Conservation (phyloP, 2,113 vertebrate genomes). For the Turnix velox region DNA sequence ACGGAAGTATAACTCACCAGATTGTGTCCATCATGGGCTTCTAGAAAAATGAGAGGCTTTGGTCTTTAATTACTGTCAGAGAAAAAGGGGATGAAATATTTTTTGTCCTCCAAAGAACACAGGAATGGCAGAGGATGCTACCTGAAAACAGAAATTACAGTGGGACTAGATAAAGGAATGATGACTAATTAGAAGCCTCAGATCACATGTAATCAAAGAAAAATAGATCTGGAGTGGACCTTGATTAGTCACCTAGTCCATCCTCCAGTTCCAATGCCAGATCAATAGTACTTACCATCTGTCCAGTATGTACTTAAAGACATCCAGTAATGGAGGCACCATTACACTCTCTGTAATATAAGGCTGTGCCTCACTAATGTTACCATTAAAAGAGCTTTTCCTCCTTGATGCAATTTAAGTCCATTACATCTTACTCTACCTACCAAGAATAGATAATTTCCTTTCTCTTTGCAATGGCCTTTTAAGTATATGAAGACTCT, state of each 20-base stretch:
- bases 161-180: background rate
- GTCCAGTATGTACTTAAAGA: background rate
- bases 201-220: background rate
- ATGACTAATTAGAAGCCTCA: background rate
- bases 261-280: constrained; percentile 1
- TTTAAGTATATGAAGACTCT: background rate
- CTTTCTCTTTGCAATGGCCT: background rate
- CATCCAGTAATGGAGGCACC: background rate
- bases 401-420: constrained; percentile 21
- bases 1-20: background rate
- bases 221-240: background rate
- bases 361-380: constrained; percentile 29
- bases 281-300: constrained; percentile 40
- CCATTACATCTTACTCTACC: constrained; percentile 18
- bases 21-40: background rate
- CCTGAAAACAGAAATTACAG: background rate
- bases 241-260: background rate
- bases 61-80: background rate
- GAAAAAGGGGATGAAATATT: background rate
- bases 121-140: background rate
- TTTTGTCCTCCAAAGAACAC: background rate
- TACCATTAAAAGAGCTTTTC: constrained; percentile 30
- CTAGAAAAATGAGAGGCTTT: background rate
- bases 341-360: background rate
- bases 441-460: background rate